Conservation (phyloP, 2,888 invertebrate species). For the Ophion ventricosus region DNA sequence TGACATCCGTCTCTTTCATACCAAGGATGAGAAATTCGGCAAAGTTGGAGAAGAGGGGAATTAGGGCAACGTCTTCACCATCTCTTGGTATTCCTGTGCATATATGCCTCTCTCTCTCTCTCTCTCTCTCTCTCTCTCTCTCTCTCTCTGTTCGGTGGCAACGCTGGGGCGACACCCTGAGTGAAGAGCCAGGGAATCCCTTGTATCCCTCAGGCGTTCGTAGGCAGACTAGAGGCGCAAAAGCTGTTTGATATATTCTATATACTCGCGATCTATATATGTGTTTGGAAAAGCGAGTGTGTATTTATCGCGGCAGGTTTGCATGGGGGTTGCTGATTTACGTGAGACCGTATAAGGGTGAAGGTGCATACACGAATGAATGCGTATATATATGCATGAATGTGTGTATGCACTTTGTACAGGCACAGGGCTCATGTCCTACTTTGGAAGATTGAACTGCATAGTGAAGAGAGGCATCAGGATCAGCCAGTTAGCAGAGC, state of each 20-base stretch:
- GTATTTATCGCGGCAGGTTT: slow-evolving; percentile 53
- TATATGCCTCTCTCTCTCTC: slow-evolving; percentile 8
- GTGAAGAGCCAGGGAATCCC: slow-evolving; percentile 41
- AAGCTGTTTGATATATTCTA: slow-evolving; percentile 39
- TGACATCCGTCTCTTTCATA: slow-evolving; percentile 32
- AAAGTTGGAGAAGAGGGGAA: slow-evolving; percentile 55
- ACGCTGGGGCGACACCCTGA: slow-evolving; percentile 35
- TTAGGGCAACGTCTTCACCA: slow-evolving; percentile 66
- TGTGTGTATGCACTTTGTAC: slow-evolving; percentile 47
- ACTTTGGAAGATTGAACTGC: slow-evolving; percentile 79
- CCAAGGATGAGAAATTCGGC: slow-evolving; percentile 15
- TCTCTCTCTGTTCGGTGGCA: slow-evolving; percentile 12
- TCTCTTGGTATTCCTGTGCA: background rate
- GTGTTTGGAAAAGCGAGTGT: background rate
- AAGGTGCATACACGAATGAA: background rate
- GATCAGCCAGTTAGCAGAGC: slow-evolving; percentile 30
- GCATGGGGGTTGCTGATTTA: slow-evolving; percentile 49
- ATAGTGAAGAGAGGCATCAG: slow-evolving; percentile 26
- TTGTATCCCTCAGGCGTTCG: slow-evolving; percentile 29
- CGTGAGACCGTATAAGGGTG: background rate
- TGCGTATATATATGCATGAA: background rate
- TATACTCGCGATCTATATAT: slow-evolving; percentile 8
- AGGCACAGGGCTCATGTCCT: slow-evolving; percentile 77
- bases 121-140: slow-evolving; percentile 23
- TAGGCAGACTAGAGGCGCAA: slow-evolving; percentile 24